These are phyloP conservation scores for Nemotelus nigrinus DNA, from an alignment of 2,888 invertebrate species.

Conservation along the genomic window DNA sequence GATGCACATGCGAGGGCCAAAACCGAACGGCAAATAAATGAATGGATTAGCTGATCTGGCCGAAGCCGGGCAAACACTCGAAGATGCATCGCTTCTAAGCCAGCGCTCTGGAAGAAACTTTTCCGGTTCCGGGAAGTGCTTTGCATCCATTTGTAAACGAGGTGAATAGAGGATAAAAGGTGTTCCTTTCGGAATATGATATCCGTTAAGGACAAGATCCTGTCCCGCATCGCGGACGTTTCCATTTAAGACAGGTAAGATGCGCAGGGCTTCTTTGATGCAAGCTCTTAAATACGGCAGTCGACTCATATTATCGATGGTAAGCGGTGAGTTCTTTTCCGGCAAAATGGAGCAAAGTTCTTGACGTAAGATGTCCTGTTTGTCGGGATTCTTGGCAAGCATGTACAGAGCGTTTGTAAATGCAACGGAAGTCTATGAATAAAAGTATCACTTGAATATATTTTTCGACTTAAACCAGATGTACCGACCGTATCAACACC, in stretches of 20 bases:
- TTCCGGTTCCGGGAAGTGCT: conserved; percentile 70
- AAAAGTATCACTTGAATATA: conserved; percentile 56
- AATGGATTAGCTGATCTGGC: conserved; percentile 56
- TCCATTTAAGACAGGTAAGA: conserved; percentile 71
- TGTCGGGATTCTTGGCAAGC: conserved; percentile 71
- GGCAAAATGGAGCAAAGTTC: conserved; percentile 67
- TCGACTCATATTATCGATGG: conserved; percentile 63
- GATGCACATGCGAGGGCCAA: conserved; percentile 74
- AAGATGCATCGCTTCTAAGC: conserved; percentile 58
- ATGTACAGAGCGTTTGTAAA: conserved; percentile 69
- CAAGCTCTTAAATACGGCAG: conserved; percentile 77
- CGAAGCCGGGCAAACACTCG: conserved; percentile 60
- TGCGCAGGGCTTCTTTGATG: conserved; percentile 76
- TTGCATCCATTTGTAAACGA: conserved; percentile 71
- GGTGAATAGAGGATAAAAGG: conserved; percentile 79
- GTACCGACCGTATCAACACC: conserved; percentile 77
- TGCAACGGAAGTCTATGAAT: conserved; percentile 69
- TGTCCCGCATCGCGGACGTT: conserved; percentile 67
- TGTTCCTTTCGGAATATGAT: conserved; percentile 71
- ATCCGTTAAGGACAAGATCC: conserved; percentile 72
- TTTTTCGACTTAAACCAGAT: background rate
- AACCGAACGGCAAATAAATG: conserved; percentile 72
- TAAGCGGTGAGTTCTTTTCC: conserved; percentile 62
- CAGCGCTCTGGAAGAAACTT: conserved; percentile 81
- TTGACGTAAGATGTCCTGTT: conserved; percentile 71